Conservation (phyloP, 2,113 vertebrate species). For the Gorsachius goisagi region DNA sequence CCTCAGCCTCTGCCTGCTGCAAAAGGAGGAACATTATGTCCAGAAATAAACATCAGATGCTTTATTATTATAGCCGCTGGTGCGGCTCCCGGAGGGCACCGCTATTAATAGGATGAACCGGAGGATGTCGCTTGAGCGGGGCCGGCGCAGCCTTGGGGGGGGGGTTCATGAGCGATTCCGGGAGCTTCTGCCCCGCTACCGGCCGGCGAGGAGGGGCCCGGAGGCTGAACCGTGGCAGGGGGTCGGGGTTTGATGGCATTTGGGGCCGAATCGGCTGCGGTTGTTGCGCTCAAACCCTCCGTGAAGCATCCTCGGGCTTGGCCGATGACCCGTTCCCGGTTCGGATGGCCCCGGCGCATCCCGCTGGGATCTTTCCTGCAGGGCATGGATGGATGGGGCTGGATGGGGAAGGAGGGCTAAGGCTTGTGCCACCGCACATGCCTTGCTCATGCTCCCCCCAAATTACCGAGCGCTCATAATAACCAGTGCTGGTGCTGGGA, state of each 20-base stretch:
- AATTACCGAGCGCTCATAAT: background rate
- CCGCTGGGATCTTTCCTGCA: background rate
- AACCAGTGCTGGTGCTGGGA: fast-evolving
- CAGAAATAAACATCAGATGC: slow-evolving; percentile 34
- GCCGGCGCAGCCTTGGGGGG: background rate
- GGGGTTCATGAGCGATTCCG: background rate
- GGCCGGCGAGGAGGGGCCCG: fast-evolving
- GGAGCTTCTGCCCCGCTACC: background rate
- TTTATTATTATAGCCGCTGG: background rate
- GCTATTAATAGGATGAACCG: slow-evolving; percentile 11
- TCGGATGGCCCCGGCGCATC: fast-evolving
- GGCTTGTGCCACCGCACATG: fast-evolving
- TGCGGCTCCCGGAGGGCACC: background rate
- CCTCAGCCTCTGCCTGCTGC: background rate
- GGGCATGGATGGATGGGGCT: fast-evolving
- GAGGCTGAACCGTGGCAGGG: background rate
- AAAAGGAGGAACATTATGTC: slow-evolving; percentile 31
- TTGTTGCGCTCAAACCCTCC: fast-evolving
- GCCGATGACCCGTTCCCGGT: fast-evolving
- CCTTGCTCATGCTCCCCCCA: background rate
- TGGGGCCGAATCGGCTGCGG: background rate
- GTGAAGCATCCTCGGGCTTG: background rate
- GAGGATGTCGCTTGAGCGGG: background rate
- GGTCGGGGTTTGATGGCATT: fast-evolving
- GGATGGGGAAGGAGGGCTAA: background rate